Conservation (phyloP, 2,888 invertebrate species). For the Leuctra nigra region DNA sequence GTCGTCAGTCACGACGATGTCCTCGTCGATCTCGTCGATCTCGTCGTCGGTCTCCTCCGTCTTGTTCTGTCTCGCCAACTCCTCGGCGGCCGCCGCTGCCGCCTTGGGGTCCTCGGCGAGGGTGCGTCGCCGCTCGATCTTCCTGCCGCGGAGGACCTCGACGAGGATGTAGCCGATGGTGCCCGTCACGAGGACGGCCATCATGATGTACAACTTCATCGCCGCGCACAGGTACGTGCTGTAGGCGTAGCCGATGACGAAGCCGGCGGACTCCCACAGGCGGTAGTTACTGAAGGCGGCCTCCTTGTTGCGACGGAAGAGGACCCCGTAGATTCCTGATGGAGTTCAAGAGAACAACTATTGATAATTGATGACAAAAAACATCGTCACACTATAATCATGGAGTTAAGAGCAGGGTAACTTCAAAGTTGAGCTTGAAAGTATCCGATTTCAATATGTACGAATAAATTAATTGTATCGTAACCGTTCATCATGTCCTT, state of each 20-base stretch:
- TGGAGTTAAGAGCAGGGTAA: too few species aligned
- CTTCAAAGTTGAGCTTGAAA: too few species aligned
- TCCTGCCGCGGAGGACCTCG: constrained; percentile 75
- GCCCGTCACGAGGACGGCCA: constrained; percentile 67
- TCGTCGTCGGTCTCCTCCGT: constrained; percentile 77
- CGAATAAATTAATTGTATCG: too few species aligned
- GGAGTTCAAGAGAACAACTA: constrained; percentile 29
- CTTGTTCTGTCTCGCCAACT: constrained; percentile 41
- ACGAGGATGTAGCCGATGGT: constrained; percentile 72
- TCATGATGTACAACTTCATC: constrained; percentile 79
- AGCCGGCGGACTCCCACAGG: constrained; percentile 85
- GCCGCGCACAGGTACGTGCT: constrained; percentile 78
- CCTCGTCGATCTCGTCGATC: constrained; percentile 81
- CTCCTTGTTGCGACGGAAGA: constrained; percentile 83
- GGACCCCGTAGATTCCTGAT: constrained; percentile 75
- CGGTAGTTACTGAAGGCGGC: constrained; percentile 89
- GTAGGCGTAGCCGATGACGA: constrained; percentile 84
- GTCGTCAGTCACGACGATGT: constrained; percentile 51
- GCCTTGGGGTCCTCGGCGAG: constrained; percentile 58
- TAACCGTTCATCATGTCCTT: too few species aligned
- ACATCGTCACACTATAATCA: too few species aligned
- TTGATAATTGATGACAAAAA: too few species aligned
- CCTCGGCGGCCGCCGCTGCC: constrained; percentile 57
- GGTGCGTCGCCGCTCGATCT: constrained; percentile 69
- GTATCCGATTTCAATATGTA: too few species aligned